Conservation (phyloP, 2,888 invertebrate species). For the Leptopterna dolabrata region DNA sequence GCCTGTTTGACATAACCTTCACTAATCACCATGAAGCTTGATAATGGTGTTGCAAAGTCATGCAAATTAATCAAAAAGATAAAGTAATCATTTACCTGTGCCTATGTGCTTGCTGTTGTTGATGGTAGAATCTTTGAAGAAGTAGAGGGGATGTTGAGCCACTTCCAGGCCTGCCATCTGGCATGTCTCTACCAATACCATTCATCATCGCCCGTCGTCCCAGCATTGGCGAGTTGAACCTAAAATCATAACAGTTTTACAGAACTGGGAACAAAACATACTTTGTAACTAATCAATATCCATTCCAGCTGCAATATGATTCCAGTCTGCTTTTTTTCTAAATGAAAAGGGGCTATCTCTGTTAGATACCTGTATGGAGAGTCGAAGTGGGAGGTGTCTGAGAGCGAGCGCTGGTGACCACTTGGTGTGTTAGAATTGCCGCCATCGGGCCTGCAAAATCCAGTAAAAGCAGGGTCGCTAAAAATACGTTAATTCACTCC, state of each 20-base stretch:
- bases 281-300: too few species aligned
- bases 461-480: not conserved
- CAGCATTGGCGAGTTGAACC: conserved; percentile 43
- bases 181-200: conserved; percentile 29
- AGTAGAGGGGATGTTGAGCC: conserved; percentile 84
- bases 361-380: conserved; percentile 51
- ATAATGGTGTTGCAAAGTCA: too few species aligned
- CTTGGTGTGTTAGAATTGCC: conserved; percentile 11
- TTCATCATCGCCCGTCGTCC: conserved; percentile 38
- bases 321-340: too few species aligned
- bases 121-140: conserved; percentile 81
- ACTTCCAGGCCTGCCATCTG: conserved; percentile 64
- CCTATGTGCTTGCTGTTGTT: conserved; percentile 77
- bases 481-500: too few species aligned
- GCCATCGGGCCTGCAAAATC: conserved; percentile 14
- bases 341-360: too few species aligned
- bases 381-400: conserved; percentile 45
- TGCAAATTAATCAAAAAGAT: too few species aligned
- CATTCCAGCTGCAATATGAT: not conserved
- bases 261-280: not conserved
- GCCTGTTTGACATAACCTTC: too few species aligned
- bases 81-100: conserved; percentile 42
- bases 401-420: conserved; percentile 58
- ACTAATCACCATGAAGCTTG: too few species aligned
- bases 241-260: not conserved